These are phyloP conservation scores for Arremon brunneinucha DNA, from an alignment of 2,797 vertebrate genomes.

Conservation along the genomic window DNA sequence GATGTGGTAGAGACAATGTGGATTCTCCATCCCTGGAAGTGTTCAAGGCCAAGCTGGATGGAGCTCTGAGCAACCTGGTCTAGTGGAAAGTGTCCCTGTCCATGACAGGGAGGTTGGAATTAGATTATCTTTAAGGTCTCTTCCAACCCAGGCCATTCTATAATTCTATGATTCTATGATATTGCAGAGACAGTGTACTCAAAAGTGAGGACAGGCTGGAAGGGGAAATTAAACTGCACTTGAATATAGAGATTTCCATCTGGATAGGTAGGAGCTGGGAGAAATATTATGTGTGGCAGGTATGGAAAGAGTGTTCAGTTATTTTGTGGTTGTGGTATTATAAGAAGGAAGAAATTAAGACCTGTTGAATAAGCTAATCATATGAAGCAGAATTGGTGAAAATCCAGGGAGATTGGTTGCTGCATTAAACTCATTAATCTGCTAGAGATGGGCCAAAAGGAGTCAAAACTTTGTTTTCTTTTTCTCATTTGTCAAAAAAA, in stretches of 20 bases:
- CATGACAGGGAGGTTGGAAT: not conserved
- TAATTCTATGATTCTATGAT: not conserved
- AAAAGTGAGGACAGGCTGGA: not conserved
- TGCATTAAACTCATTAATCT: not conserved
- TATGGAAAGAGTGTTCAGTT: not conserved
- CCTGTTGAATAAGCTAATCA: not conserved
- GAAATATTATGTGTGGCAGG: not conserved
- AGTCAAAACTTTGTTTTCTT: not conserved
- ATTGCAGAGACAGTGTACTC: not conserved
- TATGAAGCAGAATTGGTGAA: not conserved
- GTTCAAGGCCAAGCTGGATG: not conserved
- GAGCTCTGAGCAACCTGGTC: not conserved
- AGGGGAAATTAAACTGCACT: not conserved
- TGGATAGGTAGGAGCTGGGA: not conserved
- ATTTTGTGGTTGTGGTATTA: not conserved
- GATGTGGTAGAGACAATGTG: rapidly evolving
- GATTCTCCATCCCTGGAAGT: not conserved
- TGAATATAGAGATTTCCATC: not conserved
- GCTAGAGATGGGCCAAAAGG: not conserved
- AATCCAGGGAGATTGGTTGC: not conserved
- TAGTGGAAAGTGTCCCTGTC: not conserved
- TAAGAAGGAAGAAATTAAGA: not conserved
- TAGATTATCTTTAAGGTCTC: not conserved
- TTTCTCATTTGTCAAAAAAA: not conserved
- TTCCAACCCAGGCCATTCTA: not conserved